phyloP scores from a whole-genome alignment of 1,140 invertebrate genomes.

The Camponotus floridanus region DNA sequence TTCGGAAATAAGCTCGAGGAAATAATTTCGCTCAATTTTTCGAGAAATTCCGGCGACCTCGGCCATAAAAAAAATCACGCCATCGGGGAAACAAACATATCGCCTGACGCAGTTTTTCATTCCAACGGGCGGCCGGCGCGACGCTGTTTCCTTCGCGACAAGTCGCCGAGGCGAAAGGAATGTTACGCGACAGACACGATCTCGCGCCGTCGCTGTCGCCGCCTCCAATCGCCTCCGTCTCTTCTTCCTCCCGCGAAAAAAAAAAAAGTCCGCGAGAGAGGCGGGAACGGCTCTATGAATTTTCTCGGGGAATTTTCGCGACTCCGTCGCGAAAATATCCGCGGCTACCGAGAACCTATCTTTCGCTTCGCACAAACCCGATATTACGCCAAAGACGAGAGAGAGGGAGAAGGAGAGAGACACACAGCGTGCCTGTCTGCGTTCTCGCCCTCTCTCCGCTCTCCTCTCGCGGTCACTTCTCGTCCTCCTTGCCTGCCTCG shows the following conservation, averaged over 20 bases:
- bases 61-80: slow-evolving; percentile 51
- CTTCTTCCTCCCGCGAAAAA: background rate
- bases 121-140: slow-evolving; percentile 26
- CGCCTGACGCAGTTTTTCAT: slow-evolving; percentile 81
- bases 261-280: slow-evolving; percentile 31
- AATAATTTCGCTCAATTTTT: slow-evolving; percentile 15
- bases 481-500: background rate
- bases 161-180: slow-evolving; percentile 77
- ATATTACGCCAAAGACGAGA: slow-evolving; percentile 22
- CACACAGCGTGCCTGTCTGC: slow-evolving; percentile 23
- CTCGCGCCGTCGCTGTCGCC: background rate
- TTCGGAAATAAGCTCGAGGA: background rate
- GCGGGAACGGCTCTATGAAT: slow-evolving; percentile 17
- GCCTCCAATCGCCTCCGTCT: background rate
- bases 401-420: background rate
- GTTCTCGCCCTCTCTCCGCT: slow-evolving; percentile 51
- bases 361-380: background rate
- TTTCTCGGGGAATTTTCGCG: slow-evolving; percentile 38
- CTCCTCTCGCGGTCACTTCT: slow-evolving; percentile 52
- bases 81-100: slow-evolving; percentile 57
- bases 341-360: background rate
- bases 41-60: slow-evolving; percentile 16
- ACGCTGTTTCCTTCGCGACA: slow-evolving; percentile 53
- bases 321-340: background rate
- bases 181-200: slow-evolving; percentile 74